Base-by-base conservation (phyloP, 1,140 invertebrate species). In the Aphelenchoides besseyi region DNA sequence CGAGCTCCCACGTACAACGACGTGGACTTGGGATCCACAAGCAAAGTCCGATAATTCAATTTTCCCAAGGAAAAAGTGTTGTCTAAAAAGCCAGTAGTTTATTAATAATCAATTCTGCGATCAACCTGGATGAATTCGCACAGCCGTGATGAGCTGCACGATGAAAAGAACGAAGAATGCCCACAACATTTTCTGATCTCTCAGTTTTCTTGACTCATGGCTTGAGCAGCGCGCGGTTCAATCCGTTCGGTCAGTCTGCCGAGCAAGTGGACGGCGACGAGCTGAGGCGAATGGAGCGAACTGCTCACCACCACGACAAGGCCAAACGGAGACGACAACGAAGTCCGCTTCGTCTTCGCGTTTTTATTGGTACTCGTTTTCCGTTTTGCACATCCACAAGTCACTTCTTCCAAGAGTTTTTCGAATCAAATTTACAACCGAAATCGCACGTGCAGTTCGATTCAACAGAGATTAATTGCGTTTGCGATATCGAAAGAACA, bases 1-100 rank as follows among this genome's bases (percentile, higher is more conserved):
- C 71, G 52, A 16, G 79, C 78, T 9, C 82, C 82, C 32, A 84
- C 82, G 66, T 83, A 83, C 12, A 83, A 74, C 37, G 82, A 73
- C 54, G 72, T 76, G 9, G 82, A 76, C 52, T 76, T 75, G 9
- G 74, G 61, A 61, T 83, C 80, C 9, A 82, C 72, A 37, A 66
- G 63, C n/a, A 66, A 32, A n/a, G 16, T 36, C 36, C 36, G 9
- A 35, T 66, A 66, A 66, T 66, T 66, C 26, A 66, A 32, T 1
- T 30, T 9, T n/a, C 63, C 63, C 12, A 29, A 26, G 12, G 63
- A 32, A 66, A 69, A 69, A 71, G 67, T n/a, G 61, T 69, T 69
- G 64, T 69, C 67, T 69, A 33, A 69, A 69, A n/a, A 12, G 18
- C 16, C 16, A n/a, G 23, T 18, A 16, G 16, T 53, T 53, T 66